Base-by-base conservation (phyloP, 1,140 invertebrate species). In the Drosophila arawakana region DNA sequence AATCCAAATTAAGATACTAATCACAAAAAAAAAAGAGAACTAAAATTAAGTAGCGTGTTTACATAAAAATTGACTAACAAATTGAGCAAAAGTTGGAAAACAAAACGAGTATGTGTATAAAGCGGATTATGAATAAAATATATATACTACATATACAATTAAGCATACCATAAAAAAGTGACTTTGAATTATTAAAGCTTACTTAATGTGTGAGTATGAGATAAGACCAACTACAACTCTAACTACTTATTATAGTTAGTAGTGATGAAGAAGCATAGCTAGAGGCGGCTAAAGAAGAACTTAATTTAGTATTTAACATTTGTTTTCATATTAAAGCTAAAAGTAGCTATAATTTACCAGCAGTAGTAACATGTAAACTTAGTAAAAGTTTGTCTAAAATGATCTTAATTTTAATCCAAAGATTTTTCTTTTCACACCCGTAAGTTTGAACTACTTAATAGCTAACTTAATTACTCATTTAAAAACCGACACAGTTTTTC, bases 1-100 rank as follows among this genome's bases (percentile, higher is more conserved):
- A 78, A 66, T 72, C 80, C 59, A 60, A 46, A n/a, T 69, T 71
- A 77, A 70, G 69, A 73, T 82, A 70, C 65, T 79, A 76, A 79
- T 55, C 50, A 34, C 44, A 47, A 61, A 10, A 37, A 81, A 34
- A 61, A 47, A 37, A 25, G 34, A 58, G 9, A 39, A 68, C 68
- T 11, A 69, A 46, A 46, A 46, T 15, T 78, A 88, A 88, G 77
- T 84, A 89, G 83, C 61, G 70, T 84, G 84, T 89, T 89, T 41
- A 80, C 75, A 65, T 57, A 74, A 80, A 74, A 70, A 75, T 60
- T 69, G 69, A 74, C 50, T 59, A 66, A 81, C 59, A 75, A 60
- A 49, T 39, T 68, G 55, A 44, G 47, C 54, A 50, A 62, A 21
- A 80, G 66, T 47, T 62, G 44, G 57, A 58, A 35, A 61, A 15